Base-by-base conservation (phyloP, 2,113 vertebrate genomes). In the Parus major region DNA sequence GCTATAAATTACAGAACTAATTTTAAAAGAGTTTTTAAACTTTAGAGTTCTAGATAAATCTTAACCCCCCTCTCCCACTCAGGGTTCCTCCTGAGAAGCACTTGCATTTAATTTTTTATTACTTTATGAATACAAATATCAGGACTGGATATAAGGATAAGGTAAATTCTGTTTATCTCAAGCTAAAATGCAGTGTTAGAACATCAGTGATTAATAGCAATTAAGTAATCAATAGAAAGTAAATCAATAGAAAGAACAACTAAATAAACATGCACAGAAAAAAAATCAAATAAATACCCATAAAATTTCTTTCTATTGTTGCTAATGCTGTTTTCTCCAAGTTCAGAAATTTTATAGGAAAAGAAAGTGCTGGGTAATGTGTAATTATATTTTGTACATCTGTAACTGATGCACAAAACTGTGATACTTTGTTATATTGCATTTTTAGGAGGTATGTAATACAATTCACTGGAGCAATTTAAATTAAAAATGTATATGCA, bases 401-500 rank as follows among this genome's bases (percentile, higher is more conserved):
- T 92, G 35, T 66, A 95, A 75, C 9, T 42, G 33, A 28, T 90
- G 49, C 50, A 75, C 35, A 80, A 35, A 90, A 55, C 63, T 36
- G 7, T n/a, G 28, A 42, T 61, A 60, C 31, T 69, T 93, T 41
- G 47, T 88, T 88, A 78, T 33, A 68, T 47, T 81, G 8, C 72
- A 72, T 96, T 46, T 73, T 94, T 44, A 93, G 83, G 24, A 92
- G 63, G 57, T 88, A 82, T 60, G 59, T 31, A 94, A 52, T 33
- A 79, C 66, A 94, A 86, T 83, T 82, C 82, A 90, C 13, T 89
- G 82, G 59, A 90, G 70, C 53, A 96, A 90, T 36, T 71, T 57
- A 84, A 98, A 96, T 97, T 97, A 97, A 97, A 97, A 96, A 97
- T 96, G 75, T 71, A 96, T 96, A 88, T 52, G 35, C 55, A 75